Evolutionary conservation across 2,113 vertebrate genomes (phyloP), one percentile per base, ranked within the genome.

Genomic region (Thunnus thynnus): DNA sequence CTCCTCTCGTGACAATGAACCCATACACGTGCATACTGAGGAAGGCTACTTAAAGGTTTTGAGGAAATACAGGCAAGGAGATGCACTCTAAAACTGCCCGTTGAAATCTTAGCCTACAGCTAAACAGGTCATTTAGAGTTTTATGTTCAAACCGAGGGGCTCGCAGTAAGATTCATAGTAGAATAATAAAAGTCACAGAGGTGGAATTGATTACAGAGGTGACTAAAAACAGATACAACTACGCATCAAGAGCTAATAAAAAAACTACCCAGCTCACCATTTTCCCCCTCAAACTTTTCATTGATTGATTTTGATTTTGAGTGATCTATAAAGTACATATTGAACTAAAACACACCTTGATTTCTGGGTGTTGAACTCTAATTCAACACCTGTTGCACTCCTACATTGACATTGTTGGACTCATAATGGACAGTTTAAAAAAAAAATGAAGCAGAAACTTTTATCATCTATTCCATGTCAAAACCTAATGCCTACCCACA

Each of bases 101-200:
- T 2, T 22, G 13, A 72, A 41, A 72, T 74, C 36, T 20, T 17
- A 16, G 5, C 51, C 25, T 50, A 41, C 22, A 22, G 67, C 50
- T 65, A 69, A 55, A 48, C 13, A 6, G 20, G n/a, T 69, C 4
- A 44, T 55, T 60, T 52, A 48, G 18, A 6, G 4, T 55, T 75
- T 50, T 50, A 65, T 66, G 27, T 18, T 50, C 11, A 69, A 72
- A 17, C 22, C 22, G n/a, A 27, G 20, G 50, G 57, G 13, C 20
- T n/a, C 0, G 0, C 22, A 18, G 18, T 46, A 52, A 44, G 30
- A 78, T 68, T 65, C 18, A 44, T 12, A 52, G 3, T 8, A 62
- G n/a, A 72, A 55, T 36, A 20, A 75, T 63, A 66, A 82, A 52
- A 41, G 30, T 47, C 77, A 22, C 30, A 36, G 44, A 20, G 17